Evolutionary conservation across 1,140 invertebrate species (phyloP).

Genomic region (Aphis craccivora): DNA sequence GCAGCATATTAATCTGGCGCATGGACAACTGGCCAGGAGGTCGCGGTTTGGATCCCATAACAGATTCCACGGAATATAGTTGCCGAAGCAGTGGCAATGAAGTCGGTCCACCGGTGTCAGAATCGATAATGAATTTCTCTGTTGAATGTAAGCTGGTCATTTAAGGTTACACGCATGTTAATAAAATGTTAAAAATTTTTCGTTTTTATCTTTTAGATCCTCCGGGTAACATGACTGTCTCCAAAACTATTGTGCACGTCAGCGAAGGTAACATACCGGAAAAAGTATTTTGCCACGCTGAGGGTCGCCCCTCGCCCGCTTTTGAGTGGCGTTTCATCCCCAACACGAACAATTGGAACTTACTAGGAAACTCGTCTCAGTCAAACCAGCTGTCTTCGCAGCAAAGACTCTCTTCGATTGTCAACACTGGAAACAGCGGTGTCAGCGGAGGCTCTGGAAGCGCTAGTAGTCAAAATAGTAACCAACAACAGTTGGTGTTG

Average conservation of each 20-base stretch:
- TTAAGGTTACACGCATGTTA: not conserved
- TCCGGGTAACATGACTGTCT: constrained; percentile 83
- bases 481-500: constrained; percentile 68
- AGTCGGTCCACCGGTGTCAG: constrained; percentile 74
- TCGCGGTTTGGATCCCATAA: constrained; percentile 73
- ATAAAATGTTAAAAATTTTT: not conserved
- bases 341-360: constrained; percentile 18
- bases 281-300: constrained; percentile 78
- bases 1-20: constrained; percentile 83
- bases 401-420: not conserved
- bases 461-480: constrained; percentile 65
- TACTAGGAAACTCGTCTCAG: not conserved
- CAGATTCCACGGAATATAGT: constrained; percentile 83
- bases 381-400: not conserved
- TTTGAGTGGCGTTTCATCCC: constrained; percentile 69
- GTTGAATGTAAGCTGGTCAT: constrained; percentile 81
- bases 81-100: constrained; percentile 80
- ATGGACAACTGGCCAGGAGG: constrained; percentile 81
- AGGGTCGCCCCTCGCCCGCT: constrained; percentile 74
- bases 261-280: constrained; percentile 78
- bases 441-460: constrained; percentile 23
- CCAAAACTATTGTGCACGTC: constrained; percentile 75
- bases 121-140: constrained; percentile 80
- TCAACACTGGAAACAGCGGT: not conserved
- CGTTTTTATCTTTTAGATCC: constrained; percentile 72